Percentiles rank a stretch among this genome's conserved stretches.
Conservation (phyloP, 2,888 invertebrate species). For the Drosophila ustulata region DNA sequence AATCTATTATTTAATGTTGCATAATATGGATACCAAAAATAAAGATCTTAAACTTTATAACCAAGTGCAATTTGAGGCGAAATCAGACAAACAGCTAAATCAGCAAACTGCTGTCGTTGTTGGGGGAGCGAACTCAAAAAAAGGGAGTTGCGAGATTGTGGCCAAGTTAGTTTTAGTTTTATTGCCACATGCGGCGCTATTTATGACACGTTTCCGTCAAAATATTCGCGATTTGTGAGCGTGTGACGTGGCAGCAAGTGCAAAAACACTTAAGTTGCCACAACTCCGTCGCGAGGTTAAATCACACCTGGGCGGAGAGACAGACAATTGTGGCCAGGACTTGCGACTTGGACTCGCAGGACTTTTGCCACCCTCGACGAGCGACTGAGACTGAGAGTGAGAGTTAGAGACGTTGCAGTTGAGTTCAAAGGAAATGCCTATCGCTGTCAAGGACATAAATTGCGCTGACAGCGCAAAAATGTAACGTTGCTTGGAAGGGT, state of each 20-base stretch:
- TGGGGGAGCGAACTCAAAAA: not conserved
- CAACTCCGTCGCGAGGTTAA: slow-evolving; percentile 40
- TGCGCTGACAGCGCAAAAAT: slow-evolving; percentile 76
- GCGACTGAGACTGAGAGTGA: too few relatives aligned
- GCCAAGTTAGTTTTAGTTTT: slow-evolving; percentile 50
- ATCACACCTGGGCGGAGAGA: slow-evolving; percentile 14
- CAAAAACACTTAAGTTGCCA: slow-evolving; percentile 22
- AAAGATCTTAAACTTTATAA: not conserved
- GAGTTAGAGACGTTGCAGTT: slow-evolving; percentile 32
- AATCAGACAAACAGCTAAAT: slow-evolving; percentile 39
- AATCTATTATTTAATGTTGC: too few relatives aligned
- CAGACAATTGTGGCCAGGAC: slow-evolving; percentile 29
- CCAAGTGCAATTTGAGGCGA: slow-evolving; percentile 11
- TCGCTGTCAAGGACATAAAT: slow-evolving; percentile 83
- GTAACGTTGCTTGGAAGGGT: slow-evolving; percentile 33
- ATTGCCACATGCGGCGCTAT: slow-evolving; percentile 81
- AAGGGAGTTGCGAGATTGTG: not conserved
- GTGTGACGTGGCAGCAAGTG: slow-evolving; percentile 18
- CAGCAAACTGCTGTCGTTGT: slow-evolving; percentile 4
- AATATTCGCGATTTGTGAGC: slow-evolving; percentile 71
- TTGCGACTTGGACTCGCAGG: slow-evolving; percentile 29
- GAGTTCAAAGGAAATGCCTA: slow-evolving; percentile 84
- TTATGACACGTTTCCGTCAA: slow-evolving; percentile 85
- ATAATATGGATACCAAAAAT: too few relatives aligned
- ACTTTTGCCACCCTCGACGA: slow-evolving; percentile 23